Percentiles rank a stretch among this genome's conserved stretches.
Evolutionary conservation across 92 coral and sea anemone genomes (phyloP).

Genomic region (Palythoa grandis): DNA sequence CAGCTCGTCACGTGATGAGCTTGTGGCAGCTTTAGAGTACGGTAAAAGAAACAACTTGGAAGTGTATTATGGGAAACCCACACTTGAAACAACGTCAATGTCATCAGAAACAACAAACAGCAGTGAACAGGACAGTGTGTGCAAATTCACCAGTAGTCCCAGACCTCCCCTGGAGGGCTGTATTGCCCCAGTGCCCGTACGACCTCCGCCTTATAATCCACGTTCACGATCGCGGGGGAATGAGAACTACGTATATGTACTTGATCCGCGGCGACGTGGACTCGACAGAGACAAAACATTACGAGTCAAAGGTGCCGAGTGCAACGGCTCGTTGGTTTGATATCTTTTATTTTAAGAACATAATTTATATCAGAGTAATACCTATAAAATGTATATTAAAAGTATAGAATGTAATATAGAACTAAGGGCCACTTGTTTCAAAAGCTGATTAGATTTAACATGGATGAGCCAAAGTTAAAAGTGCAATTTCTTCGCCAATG

Average conservation of each 20-base stretch:
- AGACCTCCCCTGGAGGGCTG: conserved; percentile 78
- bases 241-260: conserved; percentile 74
- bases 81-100: conserved; percentile 94
- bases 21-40: conserved; percentile 90
- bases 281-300: conserved; percentile 49
- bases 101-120: conserved; percentile 95
- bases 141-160: conserved; percentile 95
- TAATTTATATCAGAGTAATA: background rate
- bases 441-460: background rate
- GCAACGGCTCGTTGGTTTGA: conserved; percentile 69
- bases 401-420: background rate
- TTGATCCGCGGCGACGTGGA: conserved; percentile 70
- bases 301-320: conserved; percentile 49
- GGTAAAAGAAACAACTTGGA: conserved; percentile 96
- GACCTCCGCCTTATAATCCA: conserved; percentile 74
- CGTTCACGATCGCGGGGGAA: conserved; percentile 82
- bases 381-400: background rate
- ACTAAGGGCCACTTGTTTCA: background rate
- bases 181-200: conserved; percentile 78
- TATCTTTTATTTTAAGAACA: background rate
- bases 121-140: conserved; percentile 97
- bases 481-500: no score
- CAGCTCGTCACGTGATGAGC: conserved; percentile 99
- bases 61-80: conserved; percentile 93
- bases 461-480: no score